Base-by-base conservation (phyloP, 2,888 invertebrate species). In the Germaria angustata region DNA sequence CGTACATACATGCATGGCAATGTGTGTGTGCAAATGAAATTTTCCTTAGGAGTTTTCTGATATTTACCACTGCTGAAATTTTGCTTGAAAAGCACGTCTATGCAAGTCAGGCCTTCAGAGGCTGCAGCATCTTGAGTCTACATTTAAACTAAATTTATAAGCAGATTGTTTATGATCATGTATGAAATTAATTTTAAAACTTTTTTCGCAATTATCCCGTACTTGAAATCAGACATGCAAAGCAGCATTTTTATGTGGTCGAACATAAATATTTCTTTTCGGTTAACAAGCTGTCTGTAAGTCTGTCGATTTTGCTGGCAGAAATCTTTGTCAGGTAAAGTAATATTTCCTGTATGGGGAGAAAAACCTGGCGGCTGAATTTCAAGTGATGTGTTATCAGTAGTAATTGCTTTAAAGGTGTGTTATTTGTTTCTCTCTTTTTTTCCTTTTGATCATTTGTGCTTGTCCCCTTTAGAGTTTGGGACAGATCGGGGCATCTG, bases 131-230 rank as follows among this genome's bases (percentile, higher is more conserved):
- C 20, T 13, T 22, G 1, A 11, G 22, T 51, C 8, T 76, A 1
- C 15, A 59, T 68, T 59, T 51, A 24, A 41, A 59, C n/a, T 41
- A 6, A 61, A 44, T 61, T 57, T 53, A 69, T 73, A 78, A 78
- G 69, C 28, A 57, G 68, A 39, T 73, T 78, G 73, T 65, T 82
- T 65, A 78, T 75, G 78, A 75, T 65, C 75, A 53, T 75, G 69
- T 77, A 63, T 39, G 20, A 68, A 78, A 78, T 82, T 65, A 75
- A 79, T 82, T 81, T 55, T n/a, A 46, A 66, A 46, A 44, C 3
- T 39, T 3, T 32, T 44, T 17, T 49, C 11, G 8, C 28, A 20
- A 49, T 65, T 44, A 39, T 65, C 15, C 49, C 13, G 20, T 34
- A 68, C 51, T 68, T 57, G 28, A 55, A 73, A 57, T 65, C 32